phyloP scores from a whole-genome alignment of 2,888 invertebrate species.

The Pollenia labialis region DNA sequence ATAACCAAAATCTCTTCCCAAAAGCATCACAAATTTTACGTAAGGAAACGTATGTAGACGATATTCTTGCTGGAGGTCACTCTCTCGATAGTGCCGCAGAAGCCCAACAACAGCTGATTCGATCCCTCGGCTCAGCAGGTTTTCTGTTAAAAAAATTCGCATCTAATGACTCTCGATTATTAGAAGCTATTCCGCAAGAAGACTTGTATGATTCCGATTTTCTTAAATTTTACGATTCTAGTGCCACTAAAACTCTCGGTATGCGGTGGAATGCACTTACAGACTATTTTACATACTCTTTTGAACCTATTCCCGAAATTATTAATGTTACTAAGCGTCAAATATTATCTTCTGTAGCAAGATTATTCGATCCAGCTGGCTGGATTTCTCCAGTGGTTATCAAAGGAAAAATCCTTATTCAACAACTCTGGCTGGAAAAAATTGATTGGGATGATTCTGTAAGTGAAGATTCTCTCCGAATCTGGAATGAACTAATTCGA shows the following conservation, averaged over 20 bases:
- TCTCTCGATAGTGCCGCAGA: not conserved
- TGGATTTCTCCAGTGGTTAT: not conserved
- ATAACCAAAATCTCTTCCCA: slow-evolving; percentile 34
- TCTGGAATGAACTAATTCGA: not conserved
- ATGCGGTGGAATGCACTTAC: slow-evolving; percentile 24
- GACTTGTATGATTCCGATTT: slow-evolving; percentile 24
- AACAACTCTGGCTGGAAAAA: not conserved
- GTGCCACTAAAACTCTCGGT: slow-evolving; percentile 18
- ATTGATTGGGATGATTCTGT: not conserved
- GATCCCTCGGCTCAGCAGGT: not conserved
- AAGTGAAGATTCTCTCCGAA: not conserved
- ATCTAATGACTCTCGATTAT: slow-evolving; percentile 5
- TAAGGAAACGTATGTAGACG: slow-evolving; percentile 13
- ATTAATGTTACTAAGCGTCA: not conserved
- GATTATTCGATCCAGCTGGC: not conserved
- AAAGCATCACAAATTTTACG: slow-evolving; percentile 20
- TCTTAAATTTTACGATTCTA: slow-evolving; percentile 1
- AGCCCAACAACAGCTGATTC: not conserved
- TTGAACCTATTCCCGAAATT: not conserved
- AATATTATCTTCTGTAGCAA: too few relatives aligned
- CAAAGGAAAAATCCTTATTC: not conserved
- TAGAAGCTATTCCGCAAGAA: not conserved
- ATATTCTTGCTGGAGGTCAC: slow-evolving; percentile 5
- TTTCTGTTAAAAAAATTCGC: not conserved
- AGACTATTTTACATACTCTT: not conserved